Evolutionary conservation across 64 coral and sea anemone species (phyloP), one percentile per base, ranked within the genome.

Genomic region (Montipora sp.): DNA sequence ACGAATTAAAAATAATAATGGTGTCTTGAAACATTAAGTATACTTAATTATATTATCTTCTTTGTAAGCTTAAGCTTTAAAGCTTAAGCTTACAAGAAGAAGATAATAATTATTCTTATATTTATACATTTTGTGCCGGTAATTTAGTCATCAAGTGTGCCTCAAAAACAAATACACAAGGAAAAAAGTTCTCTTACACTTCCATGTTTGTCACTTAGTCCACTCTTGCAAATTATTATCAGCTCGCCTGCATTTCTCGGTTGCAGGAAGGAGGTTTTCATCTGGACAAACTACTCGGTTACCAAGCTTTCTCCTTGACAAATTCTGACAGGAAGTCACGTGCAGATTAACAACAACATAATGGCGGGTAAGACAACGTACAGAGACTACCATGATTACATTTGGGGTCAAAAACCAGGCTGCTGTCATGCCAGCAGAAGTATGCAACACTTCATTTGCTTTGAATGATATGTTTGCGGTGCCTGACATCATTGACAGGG

Each of bases 391-490:
- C 24, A 49, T 1, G 82, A 85, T 21, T 59, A 65, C 5, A 71
- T 85, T 24, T 85, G 16, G 66, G 82, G 82, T 3, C 63, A 68
- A 72, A 85, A 23, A 6, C 44, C 27, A 13, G 65, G 82, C 15
- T 85, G 82, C 66, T 85, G 70, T 18, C 82, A 70, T 9, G 82
- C 82, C 20, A 85, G 82, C 82, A 85, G 65, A 85, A n/a, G 82
- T 85, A 5, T 44, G 22, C 22, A 43, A 59, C 24, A 51, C 12
- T 16, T 60, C 36, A 36, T 36, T 83, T 10, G 24, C 4, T 47
- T 9, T 16, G 19, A 68, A 63, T 4, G 18, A 45, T 83, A 48
- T 51, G 18, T 19, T 69, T 84, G 27, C 46, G 10, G 21, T 13
- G 27, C n/a, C 8, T 9, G 4, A 16, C 10, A 47, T 78, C 8